Percentiles rank a stretch among this genome's conserved stretches.
Evolutionary conservation across 2,888 invertebrate species (phyloP).

Genomic region (Watsonalla binaria): DNA sequence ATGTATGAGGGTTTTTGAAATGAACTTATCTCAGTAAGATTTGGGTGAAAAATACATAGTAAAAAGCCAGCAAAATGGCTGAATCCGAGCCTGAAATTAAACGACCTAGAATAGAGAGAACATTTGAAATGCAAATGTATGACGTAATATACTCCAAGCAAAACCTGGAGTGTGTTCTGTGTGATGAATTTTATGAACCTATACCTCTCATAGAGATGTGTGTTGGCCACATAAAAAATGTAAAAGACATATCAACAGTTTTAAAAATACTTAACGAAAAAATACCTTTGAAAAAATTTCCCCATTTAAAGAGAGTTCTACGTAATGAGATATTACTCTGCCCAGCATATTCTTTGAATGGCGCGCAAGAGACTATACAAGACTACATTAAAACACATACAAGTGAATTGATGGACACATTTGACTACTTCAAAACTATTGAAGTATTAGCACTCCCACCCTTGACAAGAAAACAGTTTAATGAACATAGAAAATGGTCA

Average conservation of each 20-base stretch:
- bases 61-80: constrained; percentile 2
- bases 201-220: constrained; percentile 77
- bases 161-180: constrained; percentile 73
- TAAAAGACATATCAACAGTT: constrained; percentile 80
- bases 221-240: constrained; percentile 79
- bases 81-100: constrained; percentile 43
- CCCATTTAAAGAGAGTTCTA: constrained; percentile 86
- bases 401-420: constrained; percentile 64
- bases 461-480: constrained; percentile 82
- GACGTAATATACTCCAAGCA: constrained; percentile 31
- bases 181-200: constrained; percentile 70
- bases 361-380: constrained; percentile 55
- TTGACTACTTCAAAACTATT: constrained; percentile 73
- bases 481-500: constrained; percentile 83
- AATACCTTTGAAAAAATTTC: constrained; percentile 79
- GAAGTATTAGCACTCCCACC: constrained; percentile 81
- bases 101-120: constrained; percentile 32
- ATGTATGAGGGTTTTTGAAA: too few species aligned
- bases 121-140: constrained; percentile 36
- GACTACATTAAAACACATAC: constrained; percentile 54
- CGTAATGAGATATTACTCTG: constrained; percentile 79
- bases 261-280: constrained; percentile 79
- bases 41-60: too few species aligned
- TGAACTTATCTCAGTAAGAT: too few species aligned
- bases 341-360: constrained; percentile 43